phyloP scores from a whole-genome alignment of 2,113 vertebrate genomes.

The Hoplias malabaricus region DNA sequence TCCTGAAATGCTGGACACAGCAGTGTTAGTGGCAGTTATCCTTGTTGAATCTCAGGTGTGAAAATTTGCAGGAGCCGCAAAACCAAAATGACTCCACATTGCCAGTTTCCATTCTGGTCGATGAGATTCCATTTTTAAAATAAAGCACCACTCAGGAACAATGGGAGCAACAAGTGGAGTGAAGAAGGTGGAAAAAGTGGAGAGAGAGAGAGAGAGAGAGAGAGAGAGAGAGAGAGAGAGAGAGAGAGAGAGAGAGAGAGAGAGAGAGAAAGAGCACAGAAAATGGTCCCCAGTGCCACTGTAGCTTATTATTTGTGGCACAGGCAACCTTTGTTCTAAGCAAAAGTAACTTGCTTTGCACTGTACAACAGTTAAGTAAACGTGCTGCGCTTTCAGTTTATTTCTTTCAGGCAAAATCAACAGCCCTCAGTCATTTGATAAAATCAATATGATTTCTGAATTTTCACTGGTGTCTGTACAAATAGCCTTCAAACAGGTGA shows the following conservation, averaged over 20 bases:
- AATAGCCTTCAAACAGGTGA: no score
- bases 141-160: background rate
- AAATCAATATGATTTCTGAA: no score
- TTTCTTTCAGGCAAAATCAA: no score
- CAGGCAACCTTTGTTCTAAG: background rate
- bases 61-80: background rate
- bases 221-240: no score
- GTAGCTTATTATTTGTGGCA: background rate
- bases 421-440: no score
- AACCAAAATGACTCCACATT: slow-evolving; percentile 4
- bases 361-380: no score
- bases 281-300: background rate
- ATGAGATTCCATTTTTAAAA: slow-evolving; percentile 12
- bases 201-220: no score
- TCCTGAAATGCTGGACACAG: background rate
- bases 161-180: background rate
- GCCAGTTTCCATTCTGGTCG: background rate
- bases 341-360: no score
- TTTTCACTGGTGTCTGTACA: no score
- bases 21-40: background rate
- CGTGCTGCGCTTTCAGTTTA: no score
- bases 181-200: background rate
- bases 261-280: background rate
- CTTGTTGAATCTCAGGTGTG: background rate
- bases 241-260: no score